These are phyloP conservation scores for Macrotrachela quadricornifera DNA, from an alignment of 1,140 invertebrate genomes.

Conservation along the genomic window DNA sequence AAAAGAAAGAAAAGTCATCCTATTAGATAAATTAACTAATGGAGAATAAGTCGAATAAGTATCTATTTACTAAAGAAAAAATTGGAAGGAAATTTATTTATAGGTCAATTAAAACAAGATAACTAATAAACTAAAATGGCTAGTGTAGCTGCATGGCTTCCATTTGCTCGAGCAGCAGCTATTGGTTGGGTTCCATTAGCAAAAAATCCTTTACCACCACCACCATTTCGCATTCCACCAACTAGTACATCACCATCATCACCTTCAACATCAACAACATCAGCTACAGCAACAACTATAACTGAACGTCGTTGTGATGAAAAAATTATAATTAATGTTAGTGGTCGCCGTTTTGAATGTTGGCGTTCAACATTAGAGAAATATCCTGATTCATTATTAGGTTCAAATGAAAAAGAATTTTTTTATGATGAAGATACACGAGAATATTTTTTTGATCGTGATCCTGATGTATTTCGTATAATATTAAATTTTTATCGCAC, in stretches of 20 bases:
- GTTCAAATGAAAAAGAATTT: constrained; percentile 91
- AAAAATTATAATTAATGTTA: constrained; percentile 35
- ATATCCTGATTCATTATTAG: constrained; percentile 90
- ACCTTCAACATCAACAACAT: too few species aligned
- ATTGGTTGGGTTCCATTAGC: constrained; percentile 54
- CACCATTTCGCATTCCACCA: too few species aligned
- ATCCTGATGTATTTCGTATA: constrained; percentile 94
- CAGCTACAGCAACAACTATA: too few species aligned
- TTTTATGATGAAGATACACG: constrained; percentile 94
- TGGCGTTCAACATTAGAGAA: constrained; percentile 97
- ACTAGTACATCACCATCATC: too few species aligned
- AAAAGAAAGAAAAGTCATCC: too few species aligned
- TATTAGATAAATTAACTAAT: too few species aligned
- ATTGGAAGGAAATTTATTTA: too few species aligned
- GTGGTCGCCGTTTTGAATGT: constrained; percentile 75
- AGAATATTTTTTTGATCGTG: constrained; percentile 98
- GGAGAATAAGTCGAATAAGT: too few species aligned
- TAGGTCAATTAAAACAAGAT: too few species aligned
- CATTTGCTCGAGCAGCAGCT: constrained; percentile 92
- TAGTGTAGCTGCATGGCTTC: constrained; percentile 97
- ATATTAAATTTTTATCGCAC: constrained; percentile 97
- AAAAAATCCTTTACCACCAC: constrained; percentile 38
- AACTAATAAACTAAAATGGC: constrained; percentile 44
- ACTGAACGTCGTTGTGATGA: constrained; percentile 13
- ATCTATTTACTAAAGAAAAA: too few species aligned